A percentile compares a stretch with the other conserved stretches of the same genome.
These are phyloP conservation scores for Drosophila saltans DNA, from an alignment of 1,140 invertebrate genomes.

Conservation along the genomic window DNA sequence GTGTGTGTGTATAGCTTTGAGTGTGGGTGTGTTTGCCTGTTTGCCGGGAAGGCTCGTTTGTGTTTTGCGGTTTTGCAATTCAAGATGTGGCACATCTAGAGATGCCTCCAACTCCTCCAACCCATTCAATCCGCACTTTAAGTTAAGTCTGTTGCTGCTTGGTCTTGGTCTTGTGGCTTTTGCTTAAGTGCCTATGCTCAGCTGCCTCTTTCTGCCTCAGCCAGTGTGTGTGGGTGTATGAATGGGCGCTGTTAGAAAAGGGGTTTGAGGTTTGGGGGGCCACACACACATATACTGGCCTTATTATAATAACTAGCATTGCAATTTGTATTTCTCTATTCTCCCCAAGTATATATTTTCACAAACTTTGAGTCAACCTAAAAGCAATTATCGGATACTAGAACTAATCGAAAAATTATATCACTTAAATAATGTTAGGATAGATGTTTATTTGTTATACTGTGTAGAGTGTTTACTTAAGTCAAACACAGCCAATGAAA, in stretches of 20 bases:
- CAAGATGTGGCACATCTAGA: constrained; percentile 36
- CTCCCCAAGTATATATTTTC: no score
- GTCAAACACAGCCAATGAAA: no score
- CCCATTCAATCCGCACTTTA: constrained; percentile 4
- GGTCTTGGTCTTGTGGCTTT: constrained; percentile 43
- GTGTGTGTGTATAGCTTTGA: constrained; percentile 1
- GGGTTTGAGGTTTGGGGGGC: not conserved
- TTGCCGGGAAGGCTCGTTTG: constrained; percentile 31
- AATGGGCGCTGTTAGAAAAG: constrained; percentile 13
- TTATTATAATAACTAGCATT: no score
- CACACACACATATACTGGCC: not conserved
- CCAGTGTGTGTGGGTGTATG: constrained; percentile 15
- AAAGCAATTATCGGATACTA: not conserved
- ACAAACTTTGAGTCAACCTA: no score
- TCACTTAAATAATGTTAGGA: no score
- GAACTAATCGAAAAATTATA: not conserved
- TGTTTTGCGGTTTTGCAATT: constrained; percentile 74
- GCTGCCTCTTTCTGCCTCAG: constrained; percentile 39
- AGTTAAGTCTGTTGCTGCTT: constrained; percentile 39
- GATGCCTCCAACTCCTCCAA: constrained; percentile 7
- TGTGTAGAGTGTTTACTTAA: no score
- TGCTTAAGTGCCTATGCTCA: constrained; percentile 55
- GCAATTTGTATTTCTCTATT: no score
- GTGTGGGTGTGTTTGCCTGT: constrained; percentile 18
- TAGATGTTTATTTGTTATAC: no score